Evolutionary conservation across 2,888 invertebrate species (phyloP).

Genomic region (Nipponacmea schrenckii): DNA sequence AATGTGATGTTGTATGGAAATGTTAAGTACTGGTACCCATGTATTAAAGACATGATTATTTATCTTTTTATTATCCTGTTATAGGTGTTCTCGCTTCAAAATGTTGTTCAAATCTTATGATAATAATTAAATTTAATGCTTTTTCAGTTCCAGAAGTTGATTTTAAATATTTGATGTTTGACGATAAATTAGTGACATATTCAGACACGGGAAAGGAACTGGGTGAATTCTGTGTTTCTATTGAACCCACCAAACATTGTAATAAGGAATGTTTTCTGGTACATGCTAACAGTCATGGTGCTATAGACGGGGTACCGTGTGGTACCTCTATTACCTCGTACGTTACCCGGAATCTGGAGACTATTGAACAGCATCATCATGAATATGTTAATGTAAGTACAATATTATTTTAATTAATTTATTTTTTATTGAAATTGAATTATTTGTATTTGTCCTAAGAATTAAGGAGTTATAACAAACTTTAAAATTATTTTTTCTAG

Average conservation of each 20-base stretch:
- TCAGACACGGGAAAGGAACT: constrained; percentile 66
- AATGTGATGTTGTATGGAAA: too few species aligned
- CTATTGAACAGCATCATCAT: constrained; percentile 67
- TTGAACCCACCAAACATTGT: constrained; percentile 54
- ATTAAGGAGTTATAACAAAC: background rate
- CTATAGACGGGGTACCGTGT: constrained; percentile 67
- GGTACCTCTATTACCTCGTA: constrained; percentile 67
- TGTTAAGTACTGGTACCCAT: too few species aligned
- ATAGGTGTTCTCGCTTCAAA: too few species aligned
- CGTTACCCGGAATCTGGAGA: constrained; percentile 61
- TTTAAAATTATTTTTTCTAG: background rate
- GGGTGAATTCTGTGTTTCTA: constrained; percentile 64
- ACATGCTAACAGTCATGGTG: constrained; percentile 67
- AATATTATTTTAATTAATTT: background rate
- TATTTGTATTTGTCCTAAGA: background rate
- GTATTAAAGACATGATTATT: too few species aligned
- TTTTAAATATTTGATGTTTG: constrained; percentile 63
- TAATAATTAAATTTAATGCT: too few species aligned
- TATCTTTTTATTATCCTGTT: too few species aligned
- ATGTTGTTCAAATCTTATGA: too few species aligned
- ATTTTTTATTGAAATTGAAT: constrained; percentile 2
- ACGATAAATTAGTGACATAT: constrained; percentile 62
- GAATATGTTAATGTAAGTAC: constrained; percentile 66
- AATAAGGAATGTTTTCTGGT: constrained; percentile 64
- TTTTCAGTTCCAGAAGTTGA: constrained; percentile 58